Percentiles rank a stretch among this genome's conserved stretches.
These are phyloP conservation scores for Pseudorectes ferrugineus DNA, from an alignment of 2,113 vertebrate species.

Conservation along the genomic window DNA sequence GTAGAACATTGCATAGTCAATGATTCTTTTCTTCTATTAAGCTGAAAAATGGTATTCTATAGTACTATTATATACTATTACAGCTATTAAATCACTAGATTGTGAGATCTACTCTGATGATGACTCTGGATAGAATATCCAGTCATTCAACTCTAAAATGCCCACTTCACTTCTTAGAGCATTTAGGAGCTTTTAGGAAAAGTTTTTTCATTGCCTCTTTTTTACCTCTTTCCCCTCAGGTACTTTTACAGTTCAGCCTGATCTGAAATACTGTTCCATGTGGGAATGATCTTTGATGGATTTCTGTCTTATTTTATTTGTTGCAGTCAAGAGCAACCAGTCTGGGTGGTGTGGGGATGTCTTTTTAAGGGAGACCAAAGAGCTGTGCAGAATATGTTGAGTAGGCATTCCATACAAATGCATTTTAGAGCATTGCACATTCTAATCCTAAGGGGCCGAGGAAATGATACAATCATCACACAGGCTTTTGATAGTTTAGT, in stretches of 20 bases:
- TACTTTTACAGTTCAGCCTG: background rate
- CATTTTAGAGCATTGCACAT: background rate
- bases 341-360: background rate
- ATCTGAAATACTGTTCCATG: background rate
- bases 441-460: background rate
- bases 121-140: background rate
- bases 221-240: background rate
- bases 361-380: background rate
- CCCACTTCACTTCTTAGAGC: background rate
- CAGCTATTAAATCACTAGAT: background rate
- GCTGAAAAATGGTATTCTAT: background rate
- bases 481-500: slow-evolving; percentile 16
- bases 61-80: background rate
- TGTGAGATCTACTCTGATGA: background rate
- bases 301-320: background rate
- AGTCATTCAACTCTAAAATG: background rate
- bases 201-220: background rate
- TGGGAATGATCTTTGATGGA: background rate
- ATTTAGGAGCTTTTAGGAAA: background rate
- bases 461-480: background rate
- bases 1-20: background rate
- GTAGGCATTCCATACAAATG: background rate
- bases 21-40: background rate
- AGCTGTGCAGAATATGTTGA: background rate
- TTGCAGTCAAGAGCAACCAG: background rate